phyloP scores from a whole-genome alignment of 2,113 vertebrate species.

The Lepidothrix coronata region DNA sequence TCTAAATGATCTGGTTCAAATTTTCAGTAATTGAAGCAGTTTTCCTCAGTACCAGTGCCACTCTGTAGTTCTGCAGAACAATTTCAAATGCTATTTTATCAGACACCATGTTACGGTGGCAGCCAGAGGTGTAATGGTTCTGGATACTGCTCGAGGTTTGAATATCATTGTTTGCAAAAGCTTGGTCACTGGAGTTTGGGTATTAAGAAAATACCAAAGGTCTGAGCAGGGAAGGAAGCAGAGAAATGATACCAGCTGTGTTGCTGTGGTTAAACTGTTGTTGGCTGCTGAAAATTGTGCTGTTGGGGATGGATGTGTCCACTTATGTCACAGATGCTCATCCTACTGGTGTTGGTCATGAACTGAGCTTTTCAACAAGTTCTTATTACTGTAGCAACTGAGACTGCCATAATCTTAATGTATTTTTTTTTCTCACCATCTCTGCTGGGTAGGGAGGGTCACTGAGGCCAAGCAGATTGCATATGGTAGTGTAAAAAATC shows the following conservation, averaged over 20 bases:
- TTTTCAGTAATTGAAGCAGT: background rate
- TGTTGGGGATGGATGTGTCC: background rate
- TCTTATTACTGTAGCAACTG: background rate
- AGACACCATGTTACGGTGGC: fast-evolving
- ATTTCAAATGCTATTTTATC: background rate
- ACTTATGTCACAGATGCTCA: fast-evolving
- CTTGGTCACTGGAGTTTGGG: background rate
- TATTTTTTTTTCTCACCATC: background rate
- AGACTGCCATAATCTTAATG: background rate
- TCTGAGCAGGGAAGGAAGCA: background rate
- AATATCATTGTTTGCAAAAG: background rate
- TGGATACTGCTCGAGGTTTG: background rate
- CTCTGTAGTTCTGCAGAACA: background rate
- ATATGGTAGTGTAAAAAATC: background rate
- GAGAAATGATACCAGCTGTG: background rate
- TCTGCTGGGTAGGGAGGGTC: background rate
- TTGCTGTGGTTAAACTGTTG: background rate
- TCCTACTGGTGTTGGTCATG: background rate
- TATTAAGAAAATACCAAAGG: background rate
- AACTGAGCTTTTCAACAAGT: background rate
- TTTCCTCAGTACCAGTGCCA: background rate
- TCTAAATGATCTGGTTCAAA: background rate
- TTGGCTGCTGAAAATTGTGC: background rate
- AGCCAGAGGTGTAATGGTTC: background rate
- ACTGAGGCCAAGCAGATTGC: background rate